Conservation (phyloP, 2,797 vertebrate genomes). For the Amblyraja radiata region DNA sequence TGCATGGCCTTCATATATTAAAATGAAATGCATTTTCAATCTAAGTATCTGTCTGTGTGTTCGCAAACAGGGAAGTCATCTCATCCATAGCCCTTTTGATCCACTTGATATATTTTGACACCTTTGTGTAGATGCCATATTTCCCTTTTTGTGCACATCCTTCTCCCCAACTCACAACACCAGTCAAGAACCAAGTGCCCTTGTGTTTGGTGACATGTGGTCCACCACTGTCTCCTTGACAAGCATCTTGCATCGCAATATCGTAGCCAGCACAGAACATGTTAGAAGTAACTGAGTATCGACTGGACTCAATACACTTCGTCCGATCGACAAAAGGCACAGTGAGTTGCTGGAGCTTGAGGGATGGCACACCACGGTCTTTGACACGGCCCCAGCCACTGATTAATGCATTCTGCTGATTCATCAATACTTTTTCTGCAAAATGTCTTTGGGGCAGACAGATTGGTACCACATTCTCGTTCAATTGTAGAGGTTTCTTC, state of each 20-base stretch:
- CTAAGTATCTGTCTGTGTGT: neutral
- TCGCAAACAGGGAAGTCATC: too few species aligned
- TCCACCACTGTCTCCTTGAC: slow-evolving; percentile 88
- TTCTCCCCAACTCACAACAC: slow-evolving; percentile 92
- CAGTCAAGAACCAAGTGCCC: slow-evolving; percentile 75
- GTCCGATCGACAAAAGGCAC: slow-evolving; percentile 73
- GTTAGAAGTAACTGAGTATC: slow-evolving; percentile 60
- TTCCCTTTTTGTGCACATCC: slow-evolving; percentile 81
- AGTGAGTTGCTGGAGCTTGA: slow-evolving; percentile 64
- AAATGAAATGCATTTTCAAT: neutral
- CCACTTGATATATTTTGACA: slow-evolving; percentile 76
- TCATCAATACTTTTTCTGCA: slow-evolving; percentile 80
- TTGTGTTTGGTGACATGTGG: slow-evolving; percentile 77
- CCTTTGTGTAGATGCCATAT: slow-evolving; percentile 85
- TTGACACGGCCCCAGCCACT: slow-evolving; percentile 80
- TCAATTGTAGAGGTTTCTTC: slow-evolving; percentile 65
- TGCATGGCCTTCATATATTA: neutral
- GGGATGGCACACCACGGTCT: slow-evolving; percentile 60
- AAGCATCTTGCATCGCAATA: slow-evolving; percentile 65
- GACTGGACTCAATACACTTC: slow-evolving; percentile 73
- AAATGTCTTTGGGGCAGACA: slow-evolving; percentile 76
- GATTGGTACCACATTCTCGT: slow-evolving; percentile 64
- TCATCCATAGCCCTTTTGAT: slow-evolving; percentile 53
- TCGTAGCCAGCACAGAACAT: slow-evolving; percentile 94
- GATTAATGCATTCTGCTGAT: slow-evolving; percentile 57